Evolutionary conservation across 2,888 invertebrate species (phyloP), one percentile per base, ranked within the genome.

Genomic region (Ophonus ardosiacus): DNA sequence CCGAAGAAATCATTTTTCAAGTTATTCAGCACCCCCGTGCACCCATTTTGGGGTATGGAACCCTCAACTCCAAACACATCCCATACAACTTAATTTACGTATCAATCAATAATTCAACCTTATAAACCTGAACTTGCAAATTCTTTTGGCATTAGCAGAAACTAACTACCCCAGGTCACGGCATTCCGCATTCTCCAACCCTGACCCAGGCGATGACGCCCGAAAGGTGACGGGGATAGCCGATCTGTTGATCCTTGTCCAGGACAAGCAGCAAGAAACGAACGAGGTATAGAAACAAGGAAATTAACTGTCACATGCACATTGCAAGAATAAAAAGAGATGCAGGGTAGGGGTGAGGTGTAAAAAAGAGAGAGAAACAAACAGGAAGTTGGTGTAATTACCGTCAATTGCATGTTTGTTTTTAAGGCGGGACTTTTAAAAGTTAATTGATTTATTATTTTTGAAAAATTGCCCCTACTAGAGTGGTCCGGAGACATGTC

Each of bases 111-210:
- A 68, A 38, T 68, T 38, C 38, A 63, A 38, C 68, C 68, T 15
- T 31, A 51, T 68, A 68, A 31, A 38, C 31, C 31, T 68, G 38
- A 68, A 68, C 68, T 68, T 68, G 68, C 68, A 68, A 68, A 68
- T 68, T 68, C 68, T 38, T 68, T 68, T 24, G 68, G 24, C 68
- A 68, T 68, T 68, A 68, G 31, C 24, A 13, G n/a, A 15, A 68
- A 68, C 68, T 31, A 68, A 68, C 68, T 68, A 68, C 68, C 38
- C 38, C 68, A n/a, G 31, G 68, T 68, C 68, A 68, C 68, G 68
- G 15, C 24, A 68, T 68, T 13, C 63, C 15, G 15, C 24, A 68
- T 68, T 13, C 63, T 38, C 13, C 38, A 68, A 68, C 68, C 38
- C 68, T 68, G 68, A 68, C 68, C 68, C 63, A 21, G 21, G 31